Evolutionary conservation across 1,140 invertebrate genomes (phyloP), one percentile per base, ranked within the genome.

Genomic region (Scylla paramamosain): DNA sequence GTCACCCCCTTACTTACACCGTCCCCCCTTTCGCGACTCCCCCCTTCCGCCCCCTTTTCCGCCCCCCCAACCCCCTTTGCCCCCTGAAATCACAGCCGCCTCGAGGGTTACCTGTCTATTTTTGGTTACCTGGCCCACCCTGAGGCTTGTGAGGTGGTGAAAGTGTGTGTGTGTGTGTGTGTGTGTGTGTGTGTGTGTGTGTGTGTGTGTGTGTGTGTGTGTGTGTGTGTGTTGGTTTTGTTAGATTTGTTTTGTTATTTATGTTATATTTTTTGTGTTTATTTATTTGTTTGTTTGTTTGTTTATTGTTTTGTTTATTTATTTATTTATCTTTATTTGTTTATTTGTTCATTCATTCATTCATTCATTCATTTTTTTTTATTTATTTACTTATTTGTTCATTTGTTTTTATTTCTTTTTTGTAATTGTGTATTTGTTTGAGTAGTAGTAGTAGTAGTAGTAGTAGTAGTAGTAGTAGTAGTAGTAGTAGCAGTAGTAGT

Each of bases 131-230:
- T 32, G 86, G 86, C 16, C 32, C 86, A 88, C 31, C 45, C 32
- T 16, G 45, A 46, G 31, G 86, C 31, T 88, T n/a, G 8, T 16
- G 31, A n/a, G 31, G 86, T 16, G 45, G 31, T 88, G 86, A 45
- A 46, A 45, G 86, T 88, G 86, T 88, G 32, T 32, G 86, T 88
- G 86, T 88, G 86, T 88, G 86, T 88, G 86, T 88, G 86, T 88
- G 86, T 88, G 86, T 88, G 86, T 88, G 86, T 88, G 86, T 88
- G 86, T 88, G 84, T 87, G 84, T 87, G 84, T 87, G 84, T 87
- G 84, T 87, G 84, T 87, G 84, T 87, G 84, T 87, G 84, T 87
- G 84, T 87, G 84, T 87, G 84, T 87, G 84, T 86, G 84, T 86
- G 84, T 86, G 84, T 31, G 32, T 86, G 84, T 86, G 29, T 86